Conservation (phyloP, 1,140 invertebrate species). For the Riptortus pedestris region DNA sequence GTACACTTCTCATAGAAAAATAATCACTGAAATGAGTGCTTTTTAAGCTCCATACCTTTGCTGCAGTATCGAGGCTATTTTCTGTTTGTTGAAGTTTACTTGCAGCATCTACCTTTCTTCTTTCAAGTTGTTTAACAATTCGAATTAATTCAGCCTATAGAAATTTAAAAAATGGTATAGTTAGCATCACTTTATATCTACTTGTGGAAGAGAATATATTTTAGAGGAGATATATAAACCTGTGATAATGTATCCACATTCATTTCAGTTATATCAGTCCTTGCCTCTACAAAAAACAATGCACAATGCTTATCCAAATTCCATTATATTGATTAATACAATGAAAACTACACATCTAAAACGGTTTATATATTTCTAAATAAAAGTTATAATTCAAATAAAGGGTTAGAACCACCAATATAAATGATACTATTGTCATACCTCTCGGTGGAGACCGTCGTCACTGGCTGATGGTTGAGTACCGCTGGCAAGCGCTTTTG, state of each 20-base stretch:
- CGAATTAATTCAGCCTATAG: conserved; percentile 25
- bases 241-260: conserved; percentile 25
- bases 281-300: conserved; percentile 24
- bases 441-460: too few relatives aligned
- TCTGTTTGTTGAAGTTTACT: conserved; percentile 26
- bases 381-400: too few relatives aligned
- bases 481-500: too few relatives aligned
- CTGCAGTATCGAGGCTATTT: conserved; percentile 22
- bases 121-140: conserved; percentile 26
- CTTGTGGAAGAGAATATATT: neutral
- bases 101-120: conserved; percentile 25
- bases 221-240: conserved; percentile 6
- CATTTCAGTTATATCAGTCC: conserved; percentile 26
- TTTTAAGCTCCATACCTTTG: conserved; percentile 26
- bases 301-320: too few relatives aligned
- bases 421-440: too few relatives aligned
- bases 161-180: neutral
- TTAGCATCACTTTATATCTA: neutral
- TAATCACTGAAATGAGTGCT: too few relatives aligned
- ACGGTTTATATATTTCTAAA: too few relatives aligned
- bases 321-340: too few relatives aligned
- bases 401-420: too few relatives aligned
- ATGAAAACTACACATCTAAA: too few relatives aligned
- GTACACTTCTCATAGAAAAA: too few relatives aligned
- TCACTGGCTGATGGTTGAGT: too few relatives aligned